Base-by-base conservation (phyloP, 1,140 invertebrate genomes). In the Ostrea denselamellosa region DNA sequence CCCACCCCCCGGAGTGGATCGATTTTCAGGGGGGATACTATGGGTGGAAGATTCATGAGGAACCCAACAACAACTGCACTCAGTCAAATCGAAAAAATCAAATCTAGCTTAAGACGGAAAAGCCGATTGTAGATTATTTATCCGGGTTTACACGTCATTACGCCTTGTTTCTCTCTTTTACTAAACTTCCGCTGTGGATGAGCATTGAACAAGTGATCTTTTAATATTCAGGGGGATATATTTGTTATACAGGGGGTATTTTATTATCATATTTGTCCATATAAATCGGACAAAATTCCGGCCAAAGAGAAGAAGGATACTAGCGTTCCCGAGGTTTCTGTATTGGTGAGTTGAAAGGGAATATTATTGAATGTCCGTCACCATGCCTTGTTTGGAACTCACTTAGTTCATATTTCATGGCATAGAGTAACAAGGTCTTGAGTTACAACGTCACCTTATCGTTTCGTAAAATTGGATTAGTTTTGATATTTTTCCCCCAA, bases 241-340 rank as follows among this genome's bases (percentile, higher is more conserved):
- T 52, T 52, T 53, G 52, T 54, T 28, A 83, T 53, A 25, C 7
- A 10, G 82, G 82, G 82, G 82, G 14, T 77, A 86, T 54, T 86
- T 86, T 77, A 77, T 81, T 81, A n/a, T 54, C 25, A 19, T 54
- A 56, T 44, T 54, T 56, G 71, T 54, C n/a, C 19, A 86, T 53
- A 56, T 34, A 87, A 91, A 93, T 71, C 91, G 86, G 88, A 85
- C 90, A 93, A 93, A 91, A 93, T 93, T 92, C 88, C 92, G 91
- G 85, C 91, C 88, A 85, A 89, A 92, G 90, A 89, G 90, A 90
- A 91, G 91, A 89, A 68, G 86, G 90, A 89, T 89, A 87, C 87
- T 77, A 85, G 88, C 89, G 90, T 91, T 90, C 90, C 56, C 86
- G 92, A 91, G 90, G 89, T 88, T 90, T 90, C 90, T 89, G 87